Percentiles rank a stretch among this genome's conserved stretches.
Conservation (phyloP, 1,140 invertebrate genomes). For the Drosophila sp. region DNA sequence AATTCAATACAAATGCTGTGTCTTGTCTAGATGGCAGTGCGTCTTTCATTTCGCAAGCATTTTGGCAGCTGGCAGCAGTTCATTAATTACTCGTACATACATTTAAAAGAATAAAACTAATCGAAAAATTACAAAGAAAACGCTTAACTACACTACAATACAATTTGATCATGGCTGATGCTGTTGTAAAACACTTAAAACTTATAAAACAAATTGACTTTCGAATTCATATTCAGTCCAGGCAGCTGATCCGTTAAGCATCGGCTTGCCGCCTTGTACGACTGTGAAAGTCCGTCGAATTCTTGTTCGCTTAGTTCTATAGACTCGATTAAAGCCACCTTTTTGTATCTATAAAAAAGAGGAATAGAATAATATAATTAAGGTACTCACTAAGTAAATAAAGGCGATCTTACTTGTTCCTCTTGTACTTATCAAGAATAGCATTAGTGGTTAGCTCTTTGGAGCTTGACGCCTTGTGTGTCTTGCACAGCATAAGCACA, state of each 20-base stretch:
- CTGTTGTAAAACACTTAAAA: conserved; percentile 73
- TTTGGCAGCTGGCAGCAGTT: conserved; percentile 31
- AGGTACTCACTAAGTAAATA: neutral
- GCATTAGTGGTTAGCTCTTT: conserved; percentile 90
- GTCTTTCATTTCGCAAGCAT: conserved; percentile 23
- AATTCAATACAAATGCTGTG: conserved; percentile 10
- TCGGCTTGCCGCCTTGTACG: conserved; percentile 49
- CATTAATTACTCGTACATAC: conserved; percentile 31
- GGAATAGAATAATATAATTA: neutral
- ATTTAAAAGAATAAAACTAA: conserved; percentile 50
- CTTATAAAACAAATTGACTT: conserved; percentile 77
- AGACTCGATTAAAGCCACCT: conserved; percentile 64
- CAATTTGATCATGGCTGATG: conserved; percentile 68
- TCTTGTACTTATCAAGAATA: conserved; percentile 93
- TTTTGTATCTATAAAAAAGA: conserved; percentile 59
- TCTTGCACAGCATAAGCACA: conserved; percentile 88
- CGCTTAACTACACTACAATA: conserved; percentile 63
- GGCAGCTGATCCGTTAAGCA: conserved; percentile 31
- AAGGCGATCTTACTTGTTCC: conserved; percentile 87
- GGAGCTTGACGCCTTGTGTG: conserved; percentile 87
- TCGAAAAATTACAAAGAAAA: conserved; percentile 49
- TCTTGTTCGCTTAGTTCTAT: conserved; percentile 57
- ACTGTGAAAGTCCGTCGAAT: conserved; percentile 59
- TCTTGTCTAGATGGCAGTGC: conserved; percentile 27
- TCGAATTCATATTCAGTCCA: conserved; percentile 35